These are phyloP conservation scores for Epicauta chinensis DNA, from an alignment of 1,140 invertebrate genomes.

Conservation along the genomic window DNA sequence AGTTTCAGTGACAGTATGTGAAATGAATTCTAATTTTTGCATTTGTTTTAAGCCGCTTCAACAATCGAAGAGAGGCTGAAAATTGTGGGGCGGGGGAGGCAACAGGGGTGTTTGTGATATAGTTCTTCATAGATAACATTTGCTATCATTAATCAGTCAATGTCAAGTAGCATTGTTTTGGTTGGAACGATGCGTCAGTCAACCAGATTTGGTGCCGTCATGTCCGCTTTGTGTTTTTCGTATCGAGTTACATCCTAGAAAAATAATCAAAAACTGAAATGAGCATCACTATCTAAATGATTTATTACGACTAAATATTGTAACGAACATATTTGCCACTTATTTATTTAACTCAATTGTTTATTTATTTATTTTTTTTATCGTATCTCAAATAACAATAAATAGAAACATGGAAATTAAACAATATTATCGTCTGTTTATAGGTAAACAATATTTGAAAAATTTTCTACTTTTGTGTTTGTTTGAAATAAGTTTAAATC, in stretches of 20 bases:
- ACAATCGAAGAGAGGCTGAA: too few species aligned
- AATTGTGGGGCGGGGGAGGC: slow-evolving; percentile 9
- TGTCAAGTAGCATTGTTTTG: slow-evolving; percentile 16
- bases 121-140: slow-evolving; percentile 13
- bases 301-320: too few species aligned
- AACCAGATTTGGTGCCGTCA: slow-evolving; percentile 8
- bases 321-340: too few species aligned
- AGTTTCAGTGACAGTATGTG: slow-evolving; percentile 2
- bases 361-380: too few species aligned
- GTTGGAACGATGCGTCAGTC: slow-evolving; percentile 9
- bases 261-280: slow-evolving; percentile 1
- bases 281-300: too few species aligned
- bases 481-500: too few species aligned
- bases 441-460: too few species aligned
- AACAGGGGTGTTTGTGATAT: slow-evolving; percentile 7
- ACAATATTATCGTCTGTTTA: too few species aligned
- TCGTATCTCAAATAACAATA: too few species aligned
- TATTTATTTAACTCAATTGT: too few species aligned
- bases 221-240: slow-evolving; percentile 10
- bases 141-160: slow-evolving; percentile 17
- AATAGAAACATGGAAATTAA: too few species aligned
- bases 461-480: too few species aligned
- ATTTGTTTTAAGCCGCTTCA: slow-evolving; percentile 13
- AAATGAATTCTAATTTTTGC: slow-evolving; percentile 16
- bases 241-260: slow-evolving; percentile 1